These are phyloP conservation scores for Panagrolaimus sp. DNA, from an alignment of 1,140 invertebrate species.

Conservation along the genomic window DNA sequence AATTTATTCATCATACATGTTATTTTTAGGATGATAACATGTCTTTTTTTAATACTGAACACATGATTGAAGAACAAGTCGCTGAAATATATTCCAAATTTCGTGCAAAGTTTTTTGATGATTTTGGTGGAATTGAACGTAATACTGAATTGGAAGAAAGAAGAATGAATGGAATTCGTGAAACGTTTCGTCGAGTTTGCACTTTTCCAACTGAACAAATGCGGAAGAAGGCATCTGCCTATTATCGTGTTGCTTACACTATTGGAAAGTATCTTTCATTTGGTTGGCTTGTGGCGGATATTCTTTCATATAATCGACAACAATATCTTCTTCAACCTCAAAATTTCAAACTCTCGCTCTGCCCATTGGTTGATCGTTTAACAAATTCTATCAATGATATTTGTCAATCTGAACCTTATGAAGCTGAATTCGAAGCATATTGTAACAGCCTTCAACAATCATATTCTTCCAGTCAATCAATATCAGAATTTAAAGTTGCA, in stretches of 20 bases:
- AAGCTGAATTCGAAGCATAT: neutral
- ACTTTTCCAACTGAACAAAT: neutral
- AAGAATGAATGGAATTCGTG: conserved; percentile 23
- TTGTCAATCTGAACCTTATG: neutral
- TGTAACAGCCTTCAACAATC: too few species aligned
- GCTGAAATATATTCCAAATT: neutral
- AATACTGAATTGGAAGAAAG: conserved; percentile 15
- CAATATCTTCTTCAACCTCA: neutral
- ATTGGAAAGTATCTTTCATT: conserved; percentile 21
- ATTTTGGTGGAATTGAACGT: neutral
- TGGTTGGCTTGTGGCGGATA: conserved; percentile 47
- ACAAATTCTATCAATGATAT: conserved; percentile 35
- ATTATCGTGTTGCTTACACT: neutral
- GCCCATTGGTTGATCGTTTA: conserved; percentile 26
- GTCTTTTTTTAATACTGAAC: neutral
- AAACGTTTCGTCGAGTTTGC: conserved; percentile 6
- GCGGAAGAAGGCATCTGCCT: conserved; percentile 12
- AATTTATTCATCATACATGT: conserved; percentile 16
- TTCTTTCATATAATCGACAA: conserved; percentile 18
- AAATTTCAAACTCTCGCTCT: conserved; percentile 36
- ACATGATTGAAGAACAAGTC: neutral
- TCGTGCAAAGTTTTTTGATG: neutral
- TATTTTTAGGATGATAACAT: conserved; percentile 2
- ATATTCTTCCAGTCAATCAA: too few species aligned
- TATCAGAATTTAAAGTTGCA: too few species aligned